Percentiles rank a stretch among this genome's conserved stretches.
Evolutionary conservation across 2,888 invertebrate genomes (phyloP).

Genomic region (Therioaphis trifolii): DNA sequence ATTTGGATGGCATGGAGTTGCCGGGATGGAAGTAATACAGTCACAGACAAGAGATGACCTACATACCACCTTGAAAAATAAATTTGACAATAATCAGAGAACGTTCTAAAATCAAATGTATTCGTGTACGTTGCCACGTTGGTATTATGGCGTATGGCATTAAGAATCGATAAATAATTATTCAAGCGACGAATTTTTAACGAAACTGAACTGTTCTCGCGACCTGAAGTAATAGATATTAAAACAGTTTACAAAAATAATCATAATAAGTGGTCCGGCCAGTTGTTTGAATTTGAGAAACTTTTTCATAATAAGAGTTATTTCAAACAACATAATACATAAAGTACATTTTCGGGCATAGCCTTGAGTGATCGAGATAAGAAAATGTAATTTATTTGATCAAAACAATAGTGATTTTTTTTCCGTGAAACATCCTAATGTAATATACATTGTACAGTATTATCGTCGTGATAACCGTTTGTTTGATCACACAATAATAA

Average conservation of each 20-base stretch:
- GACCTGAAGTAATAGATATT: too few relatives aligned
- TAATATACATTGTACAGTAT: not conserved
- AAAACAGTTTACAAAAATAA: too few relatives aligned
- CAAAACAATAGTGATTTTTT: conserved; percentile 33
- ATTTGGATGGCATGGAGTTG: not conserved
- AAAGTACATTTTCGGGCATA: not conserved
- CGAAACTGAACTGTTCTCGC: not conserved
- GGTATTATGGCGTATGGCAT: too few relatives aligned
- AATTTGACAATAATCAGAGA: conserved; percentile 1
- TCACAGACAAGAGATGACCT: not conserved
- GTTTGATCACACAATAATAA: not conserved
- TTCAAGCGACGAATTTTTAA: not conserved
- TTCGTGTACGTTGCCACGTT: too few relatives aligned
- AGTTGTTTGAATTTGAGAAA: not conserved
- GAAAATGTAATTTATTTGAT: conserved; percentile 28
- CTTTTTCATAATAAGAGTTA: not conserved
- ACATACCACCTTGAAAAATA: conserved; percentile 32
- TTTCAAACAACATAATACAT: not conserved
- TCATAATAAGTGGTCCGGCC: too few relatives aligned
- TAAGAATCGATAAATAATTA: not conserved
- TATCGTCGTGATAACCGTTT: conserved; percentile 17
- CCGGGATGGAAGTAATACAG: not conserved
- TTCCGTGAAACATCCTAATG: conserved; percentile 5
- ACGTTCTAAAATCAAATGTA: not conserved
- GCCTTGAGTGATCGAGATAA: conserved; percentile 5